A percentile compares a stretch with the other conserved stretches of the same genome.
phyloP scores from a whole-genome alignment of 2,797 vertebrate species.

The Kryptolebias ocellatus region DNA sequence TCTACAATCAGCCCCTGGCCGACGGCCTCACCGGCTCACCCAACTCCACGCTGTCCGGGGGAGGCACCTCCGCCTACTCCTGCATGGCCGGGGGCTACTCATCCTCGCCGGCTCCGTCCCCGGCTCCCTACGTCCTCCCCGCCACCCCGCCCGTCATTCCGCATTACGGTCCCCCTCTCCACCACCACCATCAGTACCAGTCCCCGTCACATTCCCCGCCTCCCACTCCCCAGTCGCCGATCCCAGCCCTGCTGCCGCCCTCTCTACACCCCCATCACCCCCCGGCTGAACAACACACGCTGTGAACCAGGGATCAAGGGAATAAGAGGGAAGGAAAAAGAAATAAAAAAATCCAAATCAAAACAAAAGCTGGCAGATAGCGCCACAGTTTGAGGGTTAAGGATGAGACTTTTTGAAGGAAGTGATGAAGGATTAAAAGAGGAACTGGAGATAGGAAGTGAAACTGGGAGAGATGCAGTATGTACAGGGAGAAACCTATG shows the following conservation, averaged over 20 bases:
- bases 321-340: constrained; percentile 21
- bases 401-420: constrained; percentile 44
- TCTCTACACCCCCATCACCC: constrained; percentile 83
- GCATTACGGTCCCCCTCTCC: constrained; percentile 78
- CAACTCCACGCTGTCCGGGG: constrained; percentile 56
- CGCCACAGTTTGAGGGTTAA: constrained; percentile 29
- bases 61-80: constrained; percentile 71
- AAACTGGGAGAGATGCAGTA: constrained; percentile 70
- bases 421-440: constrained; percentile 31
- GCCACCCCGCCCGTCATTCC: constrained; percentile 78
- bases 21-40: constrained; percentile 82
- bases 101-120: constrained; percentile 70
- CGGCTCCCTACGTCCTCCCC: constrained; percentile 75
- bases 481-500: constrained; percentile 65
- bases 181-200: constrained; percentile 75
- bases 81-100: constrained; percentile 74
- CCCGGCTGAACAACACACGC: constrained; percentile 88
- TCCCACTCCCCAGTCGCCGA: constrained; percentile 86
- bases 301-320: constrained; percentile 83
- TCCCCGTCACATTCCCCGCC: constrained; percentile 90
- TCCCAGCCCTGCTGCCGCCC: constrained; percentile 83
- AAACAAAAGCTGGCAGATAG: constrained; percentile 11
- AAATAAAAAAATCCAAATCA: too few species aligned
- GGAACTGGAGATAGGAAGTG: constrained; percentile 42
- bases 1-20: constrained; percentile 85